phyloP scores from a whole-genome alignment of 2,888 invertebrate species.

The Autographa pulchrina region DNA sequence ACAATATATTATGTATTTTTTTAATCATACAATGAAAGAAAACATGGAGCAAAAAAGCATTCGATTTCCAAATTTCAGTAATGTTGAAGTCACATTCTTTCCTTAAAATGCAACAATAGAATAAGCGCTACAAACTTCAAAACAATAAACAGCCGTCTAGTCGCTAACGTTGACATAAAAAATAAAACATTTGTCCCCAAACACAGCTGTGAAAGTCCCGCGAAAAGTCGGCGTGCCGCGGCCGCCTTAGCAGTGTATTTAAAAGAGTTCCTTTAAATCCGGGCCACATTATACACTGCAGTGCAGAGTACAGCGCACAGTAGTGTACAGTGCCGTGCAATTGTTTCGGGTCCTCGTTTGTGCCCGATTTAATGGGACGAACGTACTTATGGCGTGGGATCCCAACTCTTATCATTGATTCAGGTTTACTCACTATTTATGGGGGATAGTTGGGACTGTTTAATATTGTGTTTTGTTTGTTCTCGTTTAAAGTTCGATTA shows the following conservation, averaged over 20 bases:
- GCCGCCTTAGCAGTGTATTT: slow-evolving; percentile 29
- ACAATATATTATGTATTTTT: no score
- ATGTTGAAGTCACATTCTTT: no score
- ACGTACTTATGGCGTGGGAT: neutral
- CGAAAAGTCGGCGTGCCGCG: slow-evolving; percentile 13
- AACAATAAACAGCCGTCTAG: neutral
- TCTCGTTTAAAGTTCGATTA: neutral
- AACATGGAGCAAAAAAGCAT: no score
- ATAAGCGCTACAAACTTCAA: neutral
- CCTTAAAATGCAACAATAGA: neutral
- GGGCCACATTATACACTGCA: slow-evolving; percentile 47
- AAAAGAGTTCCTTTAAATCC: slow-evolving; percentile 39
- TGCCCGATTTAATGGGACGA: slow-evolving; percentile 19
- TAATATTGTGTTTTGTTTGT: neutral
- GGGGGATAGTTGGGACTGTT: neutral
- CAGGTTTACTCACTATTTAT: slow-evolving; percentile 12
- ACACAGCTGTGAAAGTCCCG: neutral
- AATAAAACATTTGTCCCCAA: neutral
- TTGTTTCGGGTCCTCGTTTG: slow-evolving; percentile 10
- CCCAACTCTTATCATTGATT: slow-evolving; percentile 36
- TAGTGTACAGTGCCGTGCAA: slow-evolving; percentile 16
- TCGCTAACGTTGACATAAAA: neutral
- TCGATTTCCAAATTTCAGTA: no score
- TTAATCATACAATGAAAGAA: no score
- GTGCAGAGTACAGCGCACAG: slow-evolving; percentile 22